Conservation (phyloP, 1,140 invertebrate genomes). For the Calephelis nemesis region DNA sequence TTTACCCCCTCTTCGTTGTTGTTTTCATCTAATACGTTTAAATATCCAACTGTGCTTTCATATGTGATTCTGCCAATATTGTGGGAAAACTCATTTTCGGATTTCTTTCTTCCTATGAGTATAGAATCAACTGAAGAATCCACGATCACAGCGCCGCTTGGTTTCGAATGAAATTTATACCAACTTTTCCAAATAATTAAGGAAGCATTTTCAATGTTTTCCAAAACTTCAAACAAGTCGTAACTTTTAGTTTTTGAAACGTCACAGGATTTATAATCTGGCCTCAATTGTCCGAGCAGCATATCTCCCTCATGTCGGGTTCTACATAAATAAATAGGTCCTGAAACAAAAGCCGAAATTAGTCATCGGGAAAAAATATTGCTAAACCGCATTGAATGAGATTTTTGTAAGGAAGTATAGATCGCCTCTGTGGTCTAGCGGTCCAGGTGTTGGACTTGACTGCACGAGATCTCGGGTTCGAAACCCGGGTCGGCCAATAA, state of each 20-base stretch:
- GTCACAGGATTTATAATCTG: constrained; percentile 81
- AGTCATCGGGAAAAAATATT: background rate
- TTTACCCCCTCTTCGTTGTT: constrained; percentile 80
- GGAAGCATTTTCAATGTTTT: constrained; percentile 88
- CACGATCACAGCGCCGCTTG: constrained; percentile 83
- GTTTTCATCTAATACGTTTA: constrained; percentile 83
- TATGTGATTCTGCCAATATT: constrained; percentile 85
- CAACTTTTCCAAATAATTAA: constrained; percentile 86
- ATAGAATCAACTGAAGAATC: constrained; percentile 68
- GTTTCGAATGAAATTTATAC: constrained; percentile 82
- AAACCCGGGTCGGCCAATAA: too few relatives aligned
- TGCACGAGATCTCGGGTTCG: too few relatives aligned
- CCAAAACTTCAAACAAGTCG: constrained; percentile 85
- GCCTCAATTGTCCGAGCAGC: constrained; percentile 84
- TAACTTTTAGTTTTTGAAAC: constrained; percentile 82
- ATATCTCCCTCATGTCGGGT: constrained; percentile 84
- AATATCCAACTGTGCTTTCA: constrained; percentile 82
- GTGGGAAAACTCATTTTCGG: constrained; percentile 77
- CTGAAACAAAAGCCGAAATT: constrained; percentile 43
- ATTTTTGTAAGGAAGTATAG: too few relatives aligned
- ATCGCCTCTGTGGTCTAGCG: too few relatives aligned
- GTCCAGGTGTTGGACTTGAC: too few relatives aligned
- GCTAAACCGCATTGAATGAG: too few relatives aligned
- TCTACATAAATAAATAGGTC: constrained; percentile 86
- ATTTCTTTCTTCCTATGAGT: constrained; percentile 71